A percentile compares a stretch with the other conserved stretches of the same genome.
phyloP scores from a whole-genome alignment of 2,113 vertebrate species.

The Blennius ocellaris region DNA sequence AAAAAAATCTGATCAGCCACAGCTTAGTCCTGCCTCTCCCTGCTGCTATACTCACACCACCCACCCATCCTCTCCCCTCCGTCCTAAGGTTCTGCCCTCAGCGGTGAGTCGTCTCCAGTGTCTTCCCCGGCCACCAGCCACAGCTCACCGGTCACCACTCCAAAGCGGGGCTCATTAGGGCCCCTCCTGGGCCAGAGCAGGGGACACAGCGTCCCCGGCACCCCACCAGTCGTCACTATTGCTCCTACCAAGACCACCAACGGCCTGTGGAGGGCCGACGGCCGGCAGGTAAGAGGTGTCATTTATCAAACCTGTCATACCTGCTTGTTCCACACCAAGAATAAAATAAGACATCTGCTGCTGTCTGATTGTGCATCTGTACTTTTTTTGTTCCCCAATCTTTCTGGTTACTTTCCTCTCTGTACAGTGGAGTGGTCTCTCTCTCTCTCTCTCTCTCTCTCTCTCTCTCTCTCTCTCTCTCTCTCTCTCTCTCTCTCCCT shows the following conservation, averaged over 20 bases:
- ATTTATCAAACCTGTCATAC: neutral
- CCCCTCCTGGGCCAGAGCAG: conserved; percentile 88
- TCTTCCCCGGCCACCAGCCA: conserved; percentile 95
- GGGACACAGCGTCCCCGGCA: conserved; percentile 88
- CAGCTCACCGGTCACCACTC: conserved; percentile 92
- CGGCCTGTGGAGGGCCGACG: conserved; percentile 92
- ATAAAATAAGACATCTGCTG: conserved; percentile 17
- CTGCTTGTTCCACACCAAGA: conserved; percentile 13
- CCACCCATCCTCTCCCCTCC: neutral
- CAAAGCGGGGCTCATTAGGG: conserved; percentile 91
- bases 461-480: conserved; percentile 11
- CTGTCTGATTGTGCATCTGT: conserved; percentile 11
- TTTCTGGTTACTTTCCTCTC: conserved; percentile 19
- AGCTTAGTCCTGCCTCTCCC: conserved; percentile 16
- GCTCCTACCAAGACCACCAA: conserved; percentile 95
- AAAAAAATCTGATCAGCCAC: conserved; percentile 30
- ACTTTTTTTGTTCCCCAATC: conserved; percentile 26
- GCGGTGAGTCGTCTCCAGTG: conserved; percentile 92
- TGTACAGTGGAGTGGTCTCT: conserved; percentile 35
- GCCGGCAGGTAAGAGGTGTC: conserved; percentile 86
- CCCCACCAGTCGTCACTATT: conserved; percentile 93
- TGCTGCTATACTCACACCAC: no score
- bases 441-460: conserved; percentile 27
- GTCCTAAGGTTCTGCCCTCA: conserved; percentile 88
- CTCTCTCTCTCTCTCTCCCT: conserved; percentile 13